Evolutionary conservation across 1,140 invertebrate species (phyloP).

Genomic region (Orius insidiosus): DNA sequence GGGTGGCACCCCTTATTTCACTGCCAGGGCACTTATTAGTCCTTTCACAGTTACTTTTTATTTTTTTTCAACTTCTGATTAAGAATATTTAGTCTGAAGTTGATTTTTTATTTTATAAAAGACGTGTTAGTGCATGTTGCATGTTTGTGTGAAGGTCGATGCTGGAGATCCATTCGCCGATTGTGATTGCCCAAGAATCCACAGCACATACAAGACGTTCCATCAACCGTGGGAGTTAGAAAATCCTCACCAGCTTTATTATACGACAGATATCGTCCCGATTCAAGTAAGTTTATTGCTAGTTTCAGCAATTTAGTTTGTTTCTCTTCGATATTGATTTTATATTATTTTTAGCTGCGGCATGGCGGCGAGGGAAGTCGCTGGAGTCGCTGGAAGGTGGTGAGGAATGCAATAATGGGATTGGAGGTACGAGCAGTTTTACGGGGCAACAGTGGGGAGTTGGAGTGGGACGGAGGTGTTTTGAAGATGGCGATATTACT

Average conservation of each 20-base stretch:
- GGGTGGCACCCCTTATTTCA: too few species aligned
- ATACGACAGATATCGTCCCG: constrained; percentile 43
- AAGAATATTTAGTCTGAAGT: too few species aligned
- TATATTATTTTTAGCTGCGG: not conserved
- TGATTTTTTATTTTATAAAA: not conserved
- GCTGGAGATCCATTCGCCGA: constrained; percentile 9
- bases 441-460: constrained; percentile 13
- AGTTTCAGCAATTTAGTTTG: constrained; percentile 17
- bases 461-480: constrained; percentile 55
- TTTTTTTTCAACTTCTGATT: too few species aligned
- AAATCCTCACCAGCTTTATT: constrained; percentile 26
- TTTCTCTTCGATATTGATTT: constrained; percentile 1
- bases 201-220: constrained; percentile 33
- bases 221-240: constrained; percentile 38
- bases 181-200: constrained; percentile 23
- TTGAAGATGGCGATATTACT: constrained; percentile 76
- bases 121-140: constrained; percentile 6
- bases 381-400: constrained; percentile 62
- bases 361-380: constrained; percentile 46
- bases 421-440: constrained; percentile 21
- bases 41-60: too few species aligned
- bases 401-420: constrained; percentile 24
- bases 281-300: constrained; percentile 39
- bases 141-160: constrained; percentile 13
- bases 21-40: too few species aligned